Conservation (phyloP, 2,888 invertebrate species). For the Xiphydria camelus region DNA sequence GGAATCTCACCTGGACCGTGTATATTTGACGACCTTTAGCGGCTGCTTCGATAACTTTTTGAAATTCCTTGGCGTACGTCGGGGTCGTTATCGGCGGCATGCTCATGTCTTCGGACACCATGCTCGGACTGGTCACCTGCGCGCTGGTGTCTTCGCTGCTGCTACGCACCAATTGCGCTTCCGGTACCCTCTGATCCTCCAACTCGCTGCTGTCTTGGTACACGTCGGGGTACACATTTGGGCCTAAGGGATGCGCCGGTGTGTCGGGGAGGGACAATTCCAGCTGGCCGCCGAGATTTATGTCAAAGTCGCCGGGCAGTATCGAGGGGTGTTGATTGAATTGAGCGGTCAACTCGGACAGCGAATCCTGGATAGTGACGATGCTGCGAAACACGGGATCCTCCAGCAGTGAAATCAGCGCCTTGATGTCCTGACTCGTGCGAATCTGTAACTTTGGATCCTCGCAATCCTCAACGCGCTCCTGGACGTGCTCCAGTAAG, state of each 20-base stretch:
- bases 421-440: constrained; percentile 78
- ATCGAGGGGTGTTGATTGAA: constrained; percentile 90
- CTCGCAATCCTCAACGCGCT: constrained; percentile 81
- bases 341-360: constrained; percentile 84
- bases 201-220: constrained; percentile 60
- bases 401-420: constrained; percentile 80
- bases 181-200: constrained; percentile 80
- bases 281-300: constrained; percentile 73
- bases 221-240: constrained; percentile 48
- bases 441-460: constrained; percentile 78
- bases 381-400: constrained; percentile 91
- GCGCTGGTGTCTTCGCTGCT: constrained; percentile 54
- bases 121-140: constrained; percentile 56
- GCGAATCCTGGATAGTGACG: constrained; percentile 88
- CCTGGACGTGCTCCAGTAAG: constrained; percentile 85
- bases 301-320: constrained; percentile 90
- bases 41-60: constrained; percentile 62
- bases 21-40: constrained; percentile 65
- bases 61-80: constrained; percentile 62
- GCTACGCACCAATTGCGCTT: constrained; percentile 65
- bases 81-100: constrained; percentile 61
- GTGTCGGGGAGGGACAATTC: constrained; percentile 52
- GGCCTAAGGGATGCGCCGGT: constrained; percentile 46
- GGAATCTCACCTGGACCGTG: constrained; percentile 59
- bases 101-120: constrained; percentile 55